Evolutionary conservation across 1,140 invertebrate species (phyloP).

Genomic region (Macrocentrus cingulum): DNA sequence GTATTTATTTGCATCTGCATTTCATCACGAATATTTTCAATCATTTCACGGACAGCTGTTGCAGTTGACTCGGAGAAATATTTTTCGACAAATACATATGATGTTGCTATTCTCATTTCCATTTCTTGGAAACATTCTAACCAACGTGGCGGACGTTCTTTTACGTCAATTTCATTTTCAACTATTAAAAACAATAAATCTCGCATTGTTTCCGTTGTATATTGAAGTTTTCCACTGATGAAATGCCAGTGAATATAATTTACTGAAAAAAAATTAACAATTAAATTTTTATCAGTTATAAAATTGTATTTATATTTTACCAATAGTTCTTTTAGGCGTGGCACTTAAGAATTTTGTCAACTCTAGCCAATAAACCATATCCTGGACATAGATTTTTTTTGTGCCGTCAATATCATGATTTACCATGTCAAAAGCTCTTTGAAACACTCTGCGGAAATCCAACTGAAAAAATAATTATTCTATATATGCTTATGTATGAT

Average conservation of each 20-base stretch:
- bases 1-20: constrained; percentile 23
- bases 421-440: constrained; percentile 2
- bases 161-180: background rate
- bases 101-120: background rate
- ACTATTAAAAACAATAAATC: background rate
- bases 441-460: background rate
- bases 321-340: constrained; percentile 17
- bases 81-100: constrained; percentile 13
- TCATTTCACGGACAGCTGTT: constrained; percentile 7
- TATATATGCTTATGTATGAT: too few species aligned
- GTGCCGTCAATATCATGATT: background rate
- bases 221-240: background rate
- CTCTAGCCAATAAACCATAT: background rate
- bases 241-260: constrained; percentile 27
- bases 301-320: background rate
- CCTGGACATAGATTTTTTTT: background rate
- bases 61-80: constrained; percentile 8
- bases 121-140: constrained; percentile 8
- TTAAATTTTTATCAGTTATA: background rate
- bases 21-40: constrained; percentile 15
- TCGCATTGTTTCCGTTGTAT: constrained; percentile 16
- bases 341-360: constrained; percentile 4
- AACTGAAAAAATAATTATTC: too few species aligned
- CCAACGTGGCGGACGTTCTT: constrained; percentile 7
- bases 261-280: constrained; percentile 10